Conservation (phyloP, 1,140 invertebrate species). For the Heliothis virescens region DNA sequence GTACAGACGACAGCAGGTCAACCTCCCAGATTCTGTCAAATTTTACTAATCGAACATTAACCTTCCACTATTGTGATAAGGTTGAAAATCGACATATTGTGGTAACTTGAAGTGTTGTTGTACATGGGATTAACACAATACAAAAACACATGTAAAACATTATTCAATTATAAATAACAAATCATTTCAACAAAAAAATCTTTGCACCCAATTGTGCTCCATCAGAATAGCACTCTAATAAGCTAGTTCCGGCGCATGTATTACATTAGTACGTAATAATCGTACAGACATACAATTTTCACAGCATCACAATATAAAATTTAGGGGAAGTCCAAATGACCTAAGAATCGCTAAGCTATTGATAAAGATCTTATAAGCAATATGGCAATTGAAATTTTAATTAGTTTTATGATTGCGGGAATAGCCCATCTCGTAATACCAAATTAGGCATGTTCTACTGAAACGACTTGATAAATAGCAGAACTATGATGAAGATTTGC, state of each 20-base stretch:
- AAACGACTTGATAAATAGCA: too few relatives aligned
- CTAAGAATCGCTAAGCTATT: neutral
- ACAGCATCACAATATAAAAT: neutral
- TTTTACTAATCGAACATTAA: too few relatives aligned
- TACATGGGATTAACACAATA: neutral
- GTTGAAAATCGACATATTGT: too few relatives aligned
- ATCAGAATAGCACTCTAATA: neutral
- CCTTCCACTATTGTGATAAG: too few relatives aligned
- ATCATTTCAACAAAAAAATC: conserved; percentile 13
- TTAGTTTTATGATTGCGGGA: neutral
- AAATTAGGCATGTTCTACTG: neutral
- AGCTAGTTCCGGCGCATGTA: neutral
- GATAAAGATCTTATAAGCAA: conserved; percentile 3
- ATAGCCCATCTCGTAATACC: neutral
- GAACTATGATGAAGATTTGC: too few relatives aligned
- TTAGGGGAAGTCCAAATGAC: conserved; percentile 11
- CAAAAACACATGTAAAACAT: neutral
- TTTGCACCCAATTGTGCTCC: conserved; percentile 15
- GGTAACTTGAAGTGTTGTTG: too few relatives aligned
- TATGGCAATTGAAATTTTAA: neutral
- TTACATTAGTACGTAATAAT: neutral
- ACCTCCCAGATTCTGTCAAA: too few relatives aligned
- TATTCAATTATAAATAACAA: conserved; percentile 9
- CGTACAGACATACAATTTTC: neutral
- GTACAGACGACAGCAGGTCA: too few relatives aligned